Base-by-base conservation (phyloP, 1,140 invertebrate genomes). In the Sycophila sp. region DNA sequence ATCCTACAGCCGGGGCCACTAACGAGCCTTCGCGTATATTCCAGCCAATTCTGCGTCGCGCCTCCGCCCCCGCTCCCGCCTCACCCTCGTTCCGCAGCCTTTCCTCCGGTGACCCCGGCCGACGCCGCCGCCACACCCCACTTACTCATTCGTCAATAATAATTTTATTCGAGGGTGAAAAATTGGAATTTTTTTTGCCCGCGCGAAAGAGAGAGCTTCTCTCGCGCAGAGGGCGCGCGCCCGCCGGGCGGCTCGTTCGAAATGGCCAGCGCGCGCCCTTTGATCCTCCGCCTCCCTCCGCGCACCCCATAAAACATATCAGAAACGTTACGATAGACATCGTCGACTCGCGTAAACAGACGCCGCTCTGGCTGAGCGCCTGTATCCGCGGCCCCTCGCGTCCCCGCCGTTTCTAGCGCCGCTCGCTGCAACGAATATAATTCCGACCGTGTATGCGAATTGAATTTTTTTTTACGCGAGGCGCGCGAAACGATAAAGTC, bases 121-220 rank as follows among this genome's bases (percentile, higher is more conserved):
- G 10, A 6, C 2, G 34, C 22, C 28, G 22, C 45, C 47, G 51
- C 69, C 51, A 30, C 69, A 32, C 26, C 80, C 74, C 80, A 78
- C 81, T 83, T 78, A 81, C 80, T 81, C 81, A 78, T 82, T 82
- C 80, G 81, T 83, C 81, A 79, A 83, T 83, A 83, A 83, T 83
- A 82, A 83, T 83, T 83, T 83, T 81, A 81, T 81, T 82, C 76
- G 77, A 75, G 75, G 78, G 76, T 81, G 79, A 81, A 82, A 82
- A 82, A 82, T 82, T 83, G 78, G 75, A 76, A 71, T 77, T 76
- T 47, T 75, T 72, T 69, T 56, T 45, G n/a, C n/a, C n/a, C n/a
- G n/a, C n/a, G n/a, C n/a, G n/a, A n/a, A n/a, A n/a, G n/a, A 34
- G 17, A 56, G 51, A 45, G 51, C 38, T 26, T 32, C 45, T 32